Conservation (phyloP, 2,113 vertebrate genomes). For the Hypanus sabinus region DNA sequence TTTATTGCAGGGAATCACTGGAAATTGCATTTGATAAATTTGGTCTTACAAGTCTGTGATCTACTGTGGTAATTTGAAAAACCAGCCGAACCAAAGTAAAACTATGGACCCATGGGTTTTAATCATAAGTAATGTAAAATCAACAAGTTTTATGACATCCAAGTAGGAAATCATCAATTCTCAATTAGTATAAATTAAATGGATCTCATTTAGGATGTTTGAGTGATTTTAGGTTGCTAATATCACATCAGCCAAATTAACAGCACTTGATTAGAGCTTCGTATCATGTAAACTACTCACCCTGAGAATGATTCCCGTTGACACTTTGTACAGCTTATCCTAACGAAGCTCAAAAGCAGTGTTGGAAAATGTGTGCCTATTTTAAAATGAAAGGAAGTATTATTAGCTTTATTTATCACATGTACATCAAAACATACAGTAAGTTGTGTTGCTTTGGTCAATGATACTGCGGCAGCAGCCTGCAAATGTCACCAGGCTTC, state of each 20-base stretch:
- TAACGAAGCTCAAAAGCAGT: neutral
- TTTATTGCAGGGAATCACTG: too few species aligned
- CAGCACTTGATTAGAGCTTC: neutral
- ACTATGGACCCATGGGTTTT: neutral
- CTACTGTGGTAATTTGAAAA: neutral
- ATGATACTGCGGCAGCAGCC: too few species aligned
- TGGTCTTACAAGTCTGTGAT: neutral
- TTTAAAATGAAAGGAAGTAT: too few species aligned
- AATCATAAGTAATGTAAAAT: slow-evolving; percentile 1
- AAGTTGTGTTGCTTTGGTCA: too few species aligned
- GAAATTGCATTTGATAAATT: too few species aligned
- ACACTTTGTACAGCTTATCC: neutral
- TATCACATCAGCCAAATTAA: neutral
- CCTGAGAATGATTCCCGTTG: neutral
- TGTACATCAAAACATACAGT: too few species aligned
- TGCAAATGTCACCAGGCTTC: too few species aligned
- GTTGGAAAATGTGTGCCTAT: neutral
- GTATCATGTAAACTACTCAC: slow-evolving; percentile 15
- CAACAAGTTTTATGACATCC: neutral
- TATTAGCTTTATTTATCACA: too few species aligned
- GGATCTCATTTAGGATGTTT: neutral
- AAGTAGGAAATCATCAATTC: neutral
- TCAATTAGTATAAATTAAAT: neutral
- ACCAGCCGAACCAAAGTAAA: neutral
- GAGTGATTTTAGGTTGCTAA: neutral